phyloP scores from a whole-genome alignment of 2,888 invertebrate genomes.

The Agrotis ipsilon region DNA sequence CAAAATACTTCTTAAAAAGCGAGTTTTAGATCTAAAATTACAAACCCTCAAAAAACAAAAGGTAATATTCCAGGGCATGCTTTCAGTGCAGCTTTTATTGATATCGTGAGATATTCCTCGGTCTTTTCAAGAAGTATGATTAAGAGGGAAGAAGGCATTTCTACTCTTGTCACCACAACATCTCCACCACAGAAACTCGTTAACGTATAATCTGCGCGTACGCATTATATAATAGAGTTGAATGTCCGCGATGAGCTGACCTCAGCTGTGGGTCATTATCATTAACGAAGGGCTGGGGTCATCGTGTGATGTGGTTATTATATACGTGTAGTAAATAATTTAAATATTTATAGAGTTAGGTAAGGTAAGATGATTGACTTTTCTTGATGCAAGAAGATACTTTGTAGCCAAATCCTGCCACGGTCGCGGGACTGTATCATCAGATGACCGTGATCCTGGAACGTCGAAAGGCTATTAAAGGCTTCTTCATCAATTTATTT shows the following conservation, averaged over 20 bases:
- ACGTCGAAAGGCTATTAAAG: too few species aligned
- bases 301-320: constrained; percentile 22
- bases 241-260: constrained; percentile 58
- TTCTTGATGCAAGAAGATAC: too few species aligned
- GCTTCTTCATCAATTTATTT: too few species aligned
- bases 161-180: constrained; percentile 24
- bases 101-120: too few species aligned
- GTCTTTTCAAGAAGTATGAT: not conserved
- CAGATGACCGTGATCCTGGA: too few species aligned
- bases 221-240: constrained; percentile 55
- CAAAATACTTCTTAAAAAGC: too few species aligned
- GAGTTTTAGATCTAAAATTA: too few species aligned
- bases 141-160: not conserved
- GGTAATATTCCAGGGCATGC: too few species aligned
- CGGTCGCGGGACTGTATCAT: too few species aligned
- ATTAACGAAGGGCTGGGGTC: constrained; percentile 40
- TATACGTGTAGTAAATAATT: not conserved
- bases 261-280: constrained; percentile 50
- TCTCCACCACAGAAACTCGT: constrained; percentile 44
- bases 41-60: too few species aligned
- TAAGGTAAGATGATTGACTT: not conserved
- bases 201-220: constrained; percentile 35
- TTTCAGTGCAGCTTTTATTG: too few species aligned
- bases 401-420: too few species aligned
- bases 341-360: not conserved